Evolutionary conservation across 2,113 vertebrate genomes (phyloP).

Genomic region (Perognathus longimembris): DNA sequence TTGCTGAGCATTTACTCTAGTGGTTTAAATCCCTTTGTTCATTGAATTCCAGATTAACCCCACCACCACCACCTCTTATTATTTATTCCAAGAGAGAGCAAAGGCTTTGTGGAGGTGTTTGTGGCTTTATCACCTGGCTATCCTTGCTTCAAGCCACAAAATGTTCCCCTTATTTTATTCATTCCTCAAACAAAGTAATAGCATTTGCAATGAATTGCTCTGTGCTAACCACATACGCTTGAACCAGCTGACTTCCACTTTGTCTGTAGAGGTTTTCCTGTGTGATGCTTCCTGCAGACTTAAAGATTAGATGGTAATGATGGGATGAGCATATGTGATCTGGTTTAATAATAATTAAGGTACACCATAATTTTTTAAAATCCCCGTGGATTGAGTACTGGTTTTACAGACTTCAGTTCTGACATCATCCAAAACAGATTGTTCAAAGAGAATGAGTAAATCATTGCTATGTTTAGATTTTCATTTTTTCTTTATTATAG

Average conservation of each 20-base stretch:
- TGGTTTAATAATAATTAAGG: not conserved
- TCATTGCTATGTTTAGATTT: not conserved
- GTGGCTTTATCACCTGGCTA: not conserved
- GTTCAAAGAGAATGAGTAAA: not conserved
- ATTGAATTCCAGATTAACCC: not conserved
- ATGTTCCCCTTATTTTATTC: not conserved
- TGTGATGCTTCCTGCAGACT: not conserved
- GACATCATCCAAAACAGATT: not conserved
- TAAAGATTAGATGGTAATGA: not conserved
- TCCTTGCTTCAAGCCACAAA: not conserved
- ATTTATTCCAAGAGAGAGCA: not conserved
- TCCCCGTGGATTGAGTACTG: not conserved
- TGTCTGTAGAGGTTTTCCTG: not conserved
- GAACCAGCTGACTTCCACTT: too few relatives aligned
- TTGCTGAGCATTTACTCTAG: not conserved
- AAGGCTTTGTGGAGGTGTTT: not conserved
- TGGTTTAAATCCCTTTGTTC: conserved; percentile 13
- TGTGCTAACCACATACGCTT: not conserved
- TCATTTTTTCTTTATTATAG: not conserved
- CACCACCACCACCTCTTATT: too few relatives aligned
- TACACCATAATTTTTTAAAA: not conserved
- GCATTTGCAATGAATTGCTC: not conserved
- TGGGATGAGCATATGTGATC: not conserved
- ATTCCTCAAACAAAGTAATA: not conserved
- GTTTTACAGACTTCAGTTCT: not conserved